Base-by-base conservation (phyloP, 2,113 vertebrate genomes). In the Hiodon alosoides region DNA sequence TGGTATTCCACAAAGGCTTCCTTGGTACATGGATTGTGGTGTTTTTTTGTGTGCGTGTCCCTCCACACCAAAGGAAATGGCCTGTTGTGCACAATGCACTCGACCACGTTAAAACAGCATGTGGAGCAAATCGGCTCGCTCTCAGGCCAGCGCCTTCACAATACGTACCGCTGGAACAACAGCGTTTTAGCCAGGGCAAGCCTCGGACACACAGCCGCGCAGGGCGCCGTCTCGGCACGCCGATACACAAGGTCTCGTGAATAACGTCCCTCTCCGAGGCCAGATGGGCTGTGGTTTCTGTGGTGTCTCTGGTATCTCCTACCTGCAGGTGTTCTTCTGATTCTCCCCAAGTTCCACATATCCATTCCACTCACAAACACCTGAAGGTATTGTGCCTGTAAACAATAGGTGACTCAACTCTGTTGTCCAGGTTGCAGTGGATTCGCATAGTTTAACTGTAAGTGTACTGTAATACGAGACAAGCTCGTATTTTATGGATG, bases 251-350 rank as follows among this genome's bases (percentile, higher is more conserved):
- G 1, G 57, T 47, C 2, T 46, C 3, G 17, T 53, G 16, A 17
- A 62, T 79, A 54, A 61, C 80, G 51, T 79, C 65, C 65, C 69
- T 81, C 78, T 76, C 77, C 83, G 82, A 79, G 81, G 67, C 76
- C 82, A 79, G 85, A 82, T 87, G 82, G 83, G 84, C 78, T 87
- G 53, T 90, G 86, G 82, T 87, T 82, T 91, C 78, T 81, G 4
- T 81, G 66, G 68, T 31, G 14, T 69, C 31, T 46, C 77, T 76
- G 68, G 69, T 81, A 74, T 86, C 79, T 89, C 71, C 84, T 83
- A 74, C 79, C 87, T 86, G 83, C 91, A 93, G 91, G 91, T 91
- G 57, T 90, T 89, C 89, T 92, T 90, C 91, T 92, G 90, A 92
- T 55, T 80, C 82, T 72, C 79, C 82, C 84, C 83, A 85, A 82